Percentiles rank a stretch among this genome's conserved stretches.
Conservation (phyloP, 1,140 invertebrate species). For the Bombus waltoni region DNA sequence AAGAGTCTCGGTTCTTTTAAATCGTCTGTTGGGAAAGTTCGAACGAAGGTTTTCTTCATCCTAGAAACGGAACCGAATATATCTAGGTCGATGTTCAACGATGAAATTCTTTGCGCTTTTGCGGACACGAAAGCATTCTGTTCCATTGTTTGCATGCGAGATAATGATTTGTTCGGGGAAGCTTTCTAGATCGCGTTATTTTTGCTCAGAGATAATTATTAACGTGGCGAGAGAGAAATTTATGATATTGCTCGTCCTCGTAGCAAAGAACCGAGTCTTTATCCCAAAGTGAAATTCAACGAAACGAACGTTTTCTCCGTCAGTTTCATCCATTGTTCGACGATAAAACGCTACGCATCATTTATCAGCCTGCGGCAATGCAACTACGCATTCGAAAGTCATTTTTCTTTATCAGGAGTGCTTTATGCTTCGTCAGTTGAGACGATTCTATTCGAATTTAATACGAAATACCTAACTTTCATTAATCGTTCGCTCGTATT, state of each 20-base stretch:
- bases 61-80: not conserved
- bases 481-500: not conserved
- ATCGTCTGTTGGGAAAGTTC: not conserved
- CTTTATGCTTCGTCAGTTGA: not conserved
- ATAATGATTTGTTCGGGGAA: not conserved
- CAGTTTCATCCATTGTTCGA: not conserved
- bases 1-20: not conserved
- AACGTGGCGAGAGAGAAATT: not conserved
- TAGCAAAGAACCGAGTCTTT: not conserved
- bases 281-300: not conserved
- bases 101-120: no score
- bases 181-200: not conserved
- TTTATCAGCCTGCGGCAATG: conserved; percentile 20
- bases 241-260: not conserved
- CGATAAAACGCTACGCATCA: conserved; percentile 29
- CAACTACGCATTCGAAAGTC: conserved; percentile 2
- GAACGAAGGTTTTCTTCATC: not conserved
- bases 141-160: not conserved
- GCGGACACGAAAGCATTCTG: not conserved
- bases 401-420: not conserved
- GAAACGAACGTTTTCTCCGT: conserved; percentile 3
- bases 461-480: not conserved
- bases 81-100: not conserved
- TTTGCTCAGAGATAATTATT: not conserved
- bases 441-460: not conserved